Conservation (phyloP, 2,888 invertebrate genomes). For the Drosophila neonasuta region DNA sequence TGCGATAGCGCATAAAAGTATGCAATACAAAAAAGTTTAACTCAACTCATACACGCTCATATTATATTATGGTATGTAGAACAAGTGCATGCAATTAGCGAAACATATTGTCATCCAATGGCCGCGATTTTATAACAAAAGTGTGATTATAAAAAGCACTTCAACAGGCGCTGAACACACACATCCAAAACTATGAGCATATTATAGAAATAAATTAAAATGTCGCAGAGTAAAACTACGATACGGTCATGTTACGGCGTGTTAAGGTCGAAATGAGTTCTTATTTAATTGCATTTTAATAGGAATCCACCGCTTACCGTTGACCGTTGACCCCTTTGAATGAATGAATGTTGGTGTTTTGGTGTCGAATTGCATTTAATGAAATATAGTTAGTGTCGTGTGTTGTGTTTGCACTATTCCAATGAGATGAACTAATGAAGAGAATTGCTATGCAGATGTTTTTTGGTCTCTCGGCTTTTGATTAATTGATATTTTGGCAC, state of each 20-base stretch:
- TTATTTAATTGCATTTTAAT: slow-evolving; percentile 40
- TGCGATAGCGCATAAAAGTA: slow-evolving; percentile 42
- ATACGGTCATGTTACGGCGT: not conserved
- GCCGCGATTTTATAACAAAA: slow-evolving; percentile 11
- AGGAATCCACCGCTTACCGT: not conserved
- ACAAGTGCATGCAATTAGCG: slow-evolving; percentile 58
- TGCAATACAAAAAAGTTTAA: slow-evolving; percentile 30
- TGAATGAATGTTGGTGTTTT: not conserved
- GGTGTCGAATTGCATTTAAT: not conserved
- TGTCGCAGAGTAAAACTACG: slow-evolving; percentile 22
- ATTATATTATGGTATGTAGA: not conserved
- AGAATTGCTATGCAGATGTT: slow-evolving; percentile 3
- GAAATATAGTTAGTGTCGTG: not conserved
- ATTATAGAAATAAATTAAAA: slow-evolving; percentile 30
- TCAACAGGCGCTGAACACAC: not conserved
- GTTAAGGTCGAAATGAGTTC: slow-evolving; percentile 21
- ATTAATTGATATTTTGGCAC: slow-evolving; percentile 65
- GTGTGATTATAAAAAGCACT: slow-evolving; percentile 24
- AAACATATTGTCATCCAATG: slow-evolving; percentile 40
- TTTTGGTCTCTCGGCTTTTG: slow-evolving; percentile 15
- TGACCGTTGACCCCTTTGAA: slow-evolving; percentile 1
- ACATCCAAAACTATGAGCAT: not conserved
- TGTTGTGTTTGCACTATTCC: slow-evolving; percentile 7
- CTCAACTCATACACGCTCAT: no score
- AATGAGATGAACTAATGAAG: slow-evolving; percentile 8